These are phyloP conservation scores for Theretra japonica DNA, from an alignment of 2,888 invertebrate species.

Conservation along the genomic window DNA sequence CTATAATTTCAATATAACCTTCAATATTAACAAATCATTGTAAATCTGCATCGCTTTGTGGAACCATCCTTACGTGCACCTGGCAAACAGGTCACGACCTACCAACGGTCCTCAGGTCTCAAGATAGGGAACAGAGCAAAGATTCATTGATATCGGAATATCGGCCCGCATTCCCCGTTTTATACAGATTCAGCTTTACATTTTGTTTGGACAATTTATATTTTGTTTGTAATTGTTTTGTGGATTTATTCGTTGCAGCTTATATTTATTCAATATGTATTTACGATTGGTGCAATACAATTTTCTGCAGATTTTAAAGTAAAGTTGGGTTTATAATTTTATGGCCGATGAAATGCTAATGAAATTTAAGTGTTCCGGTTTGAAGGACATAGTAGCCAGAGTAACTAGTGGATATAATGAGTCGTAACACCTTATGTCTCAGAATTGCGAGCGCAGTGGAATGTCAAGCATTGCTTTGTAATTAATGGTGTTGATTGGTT, in stretches of 20 bases:
- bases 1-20: no score
- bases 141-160: constrained; percentile 60
- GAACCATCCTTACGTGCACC: constrained; percentile 50
- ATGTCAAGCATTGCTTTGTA: no score
- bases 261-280: neutral
- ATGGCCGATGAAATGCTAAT: no score
- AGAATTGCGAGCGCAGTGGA: no score
- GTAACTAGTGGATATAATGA: no score
- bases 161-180: constrained; percentile 46
- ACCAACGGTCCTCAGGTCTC: constrained; percentile 49
- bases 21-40: neutral
- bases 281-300: no score
- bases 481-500: no score
- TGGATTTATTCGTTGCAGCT: neutral
- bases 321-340: no score
- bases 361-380: no score
- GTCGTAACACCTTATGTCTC: no score
- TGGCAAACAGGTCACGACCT: constrained; percentile 63
- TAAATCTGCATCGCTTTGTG: neutral
- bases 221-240: neutral
- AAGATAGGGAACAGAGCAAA: constrained; percentile 50
- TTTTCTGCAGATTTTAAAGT: no score
- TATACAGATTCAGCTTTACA: constrained; percentile 34
- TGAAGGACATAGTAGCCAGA: no score
- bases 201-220: neutral